Evolutionary conservation across 2,797 vertebrate species (phyloP), one percentile per base, ranked within the genome.

Genomic region (Microhierax caerulescens): DNA sequence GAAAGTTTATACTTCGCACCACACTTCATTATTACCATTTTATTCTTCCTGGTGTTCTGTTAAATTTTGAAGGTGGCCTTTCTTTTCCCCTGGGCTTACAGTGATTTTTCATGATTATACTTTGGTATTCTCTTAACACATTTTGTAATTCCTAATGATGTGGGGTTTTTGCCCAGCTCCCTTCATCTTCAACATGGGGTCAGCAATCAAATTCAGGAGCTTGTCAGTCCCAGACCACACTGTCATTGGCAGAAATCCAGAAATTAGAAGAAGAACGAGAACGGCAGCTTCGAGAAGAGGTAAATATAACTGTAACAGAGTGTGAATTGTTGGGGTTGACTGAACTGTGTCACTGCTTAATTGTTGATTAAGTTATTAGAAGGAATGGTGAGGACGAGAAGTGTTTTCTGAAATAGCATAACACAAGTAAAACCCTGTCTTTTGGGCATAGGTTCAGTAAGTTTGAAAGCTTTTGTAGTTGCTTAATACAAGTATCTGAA

Each of bases 121-220:
- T 78, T 37, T 20, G 82, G 11, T 63, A 5, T 72, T 73, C 32
- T 72, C 25, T 54, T 54, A 17, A 85, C 69, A 30, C 4, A 3
- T 68, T 80, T 69, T 56, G 11, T 78, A 88, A 85, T 76, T 88
- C n/a, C 9, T 27, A 8, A 19, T 56, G 41, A 39, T 74, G 36
- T 32, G 61, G 8, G 1, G 23, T 57, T n/a, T 94, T 96, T 93
- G 56, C 27, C 43, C 82, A 99, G 99, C 99, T 99, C 80, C 99
- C 99, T 43, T 99, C 99, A 32, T 99, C 99, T 81, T 99, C 99
- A 77, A 99, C 99, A 36, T 99, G 99, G 99, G 99, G 99, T 97
- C 99, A 99, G 88, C 99, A 99, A 94, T 99, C 99, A 36, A 96
- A 96, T 96, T 98, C 98, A 41, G 95, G 98, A 92, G 93, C 98